Base-by-base conservation (phyloP, 2,888 invertebrate genomes). In the Electrophaes corylata region DNA sequence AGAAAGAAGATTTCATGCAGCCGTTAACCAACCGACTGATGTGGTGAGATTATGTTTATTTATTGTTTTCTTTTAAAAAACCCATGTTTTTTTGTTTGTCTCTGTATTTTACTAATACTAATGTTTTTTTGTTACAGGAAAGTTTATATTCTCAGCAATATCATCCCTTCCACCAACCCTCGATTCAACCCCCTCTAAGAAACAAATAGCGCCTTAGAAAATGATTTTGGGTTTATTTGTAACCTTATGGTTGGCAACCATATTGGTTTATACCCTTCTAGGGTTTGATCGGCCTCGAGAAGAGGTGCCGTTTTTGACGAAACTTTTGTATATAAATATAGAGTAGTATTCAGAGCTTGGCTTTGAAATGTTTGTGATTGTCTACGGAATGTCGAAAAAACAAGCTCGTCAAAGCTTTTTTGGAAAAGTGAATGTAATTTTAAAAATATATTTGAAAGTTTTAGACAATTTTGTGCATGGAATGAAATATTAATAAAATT, bases 81-180 rank as follows among this genome's bases (percentile, higher is more conserved):
- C n/a, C n/a, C n/a, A n/a, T n/a, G n/a, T n/a, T n/a, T n/a, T n/a
- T 20, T 20, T 29, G 6, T 29, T 29, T 1, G 1, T 6, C 8
- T 26, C 6, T 26, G 26, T 29, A 10, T 29, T 10, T 29, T 29
- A 6, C 1, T 29, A 20, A 20, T 29, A 4, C 0, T 29, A 16
- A 40, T 4, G 2, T 18, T 35, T n/a, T 50, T 57, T 55, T 61
- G 52, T 84, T 83, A 6, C 81, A 91, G 91, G 88, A 88, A 64
- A 85, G 77, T 50, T 72, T 91, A 60, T 74, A 84, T 52, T 80
- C 89, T 2, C 74, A 88, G 37, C 89, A 87, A 71, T 85, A 88
- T 57, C 91, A 91, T 49, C 90, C 91, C 3, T 89, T 88, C 78
- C 91, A 91, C 61, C 89, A 90, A 60, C 91, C 91, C 3, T 82